A percentile compares a stretch with the other conserved stretches of the same genome.
These are phyloP conservation scores for Lathamus discolor DNA, from an alignment of 2,113 vertebrate genomes.

Conservation along the genomic window DNA sequence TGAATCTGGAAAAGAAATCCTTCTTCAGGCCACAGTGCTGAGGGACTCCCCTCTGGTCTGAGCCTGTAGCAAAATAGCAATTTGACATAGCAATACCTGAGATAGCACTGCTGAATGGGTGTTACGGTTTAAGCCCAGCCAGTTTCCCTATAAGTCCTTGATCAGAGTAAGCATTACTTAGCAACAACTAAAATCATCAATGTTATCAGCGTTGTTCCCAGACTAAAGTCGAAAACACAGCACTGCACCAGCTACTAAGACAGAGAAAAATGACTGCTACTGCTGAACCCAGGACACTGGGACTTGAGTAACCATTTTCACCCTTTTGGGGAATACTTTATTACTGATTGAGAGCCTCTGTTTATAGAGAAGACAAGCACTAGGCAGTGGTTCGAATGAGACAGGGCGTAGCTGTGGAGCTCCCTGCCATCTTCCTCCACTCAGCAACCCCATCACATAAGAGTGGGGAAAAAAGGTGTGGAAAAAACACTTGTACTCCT, in stretches of 20 bases:
- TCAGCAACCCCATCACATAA: rapidly evolving
- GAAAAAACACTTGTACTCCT: background rate
- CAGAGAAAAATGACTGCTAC: background rate
- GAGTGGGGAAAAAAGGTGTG: background rate
- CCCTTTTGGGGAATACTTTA: background rate
- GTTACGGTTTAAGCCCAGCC: background rate
- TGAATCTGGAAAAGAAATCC: background rate
- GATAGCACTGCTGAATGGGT: background rate
- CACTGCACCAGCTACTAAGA: background rate
- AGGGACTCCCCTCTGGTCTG: background rate
- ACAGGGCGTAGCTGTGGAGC: rapidly evolving
- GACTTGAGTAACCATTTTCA: background rate
- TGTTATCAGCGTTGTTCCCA: background rate
- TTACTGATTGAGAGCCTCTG: background rate
- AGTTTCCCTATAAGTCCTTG: background rate
- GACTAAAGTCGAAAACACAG: background rate
- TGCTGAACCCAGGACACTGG: background rate
- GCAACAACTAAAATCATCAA: background rate
- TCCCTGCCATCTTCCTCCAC: background rate
- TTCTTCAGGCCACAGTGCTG: background rate
- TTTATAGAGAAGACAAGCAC: background rate
- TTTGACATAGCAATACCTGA: background rate
- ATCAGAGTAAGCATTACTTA: background rate
- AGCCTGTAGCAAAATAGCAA: background rate
- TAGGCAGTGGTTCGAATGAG: background rate